Evolutionary conservation across 2,113 vertebrate genomes (phyloP), one percentile per base, ranked within the genome.

Genomic region (Aspiorhynchus laticeps): DNA sequence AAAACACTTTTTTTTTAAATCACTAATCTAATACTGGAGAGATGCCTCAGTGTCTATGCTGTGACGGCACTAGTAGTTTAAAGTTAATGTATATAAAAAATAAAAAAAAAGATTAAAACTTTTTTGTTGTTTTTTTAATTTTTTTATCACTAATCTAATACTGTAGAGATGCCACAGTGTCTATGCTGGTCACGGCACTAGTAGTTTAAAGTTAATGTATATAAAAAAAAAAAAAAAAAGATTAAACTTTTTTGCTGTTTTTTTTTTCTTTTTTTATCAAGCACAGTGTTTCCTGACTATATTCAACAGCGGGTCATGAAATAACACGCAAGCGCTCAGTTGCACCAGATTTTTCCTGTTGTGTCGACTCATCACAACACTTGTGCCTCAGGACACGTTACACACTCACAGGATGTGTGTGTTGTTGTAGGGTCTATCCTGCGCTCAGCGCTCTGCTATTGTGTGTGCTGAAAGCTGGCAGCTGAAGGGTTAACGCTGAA

Each of bases 401-500:
- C 38, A 43, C 56, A 75, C 77, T 85, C 88, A 87, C 85, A 89
- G 85, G 88, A 59, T 24, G 21, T 5, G 56, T 8, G 56, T 61
- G 56, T 61, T 61, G 56, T 61, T 61, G 56, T n/a, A 61, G 56
- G 56, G 21, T 14, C 48, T 48, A 48, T 48, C 46, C 48, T 87
- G 75, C 46, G 75, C 46, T 87, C 88, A 85, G 76, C 78, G 38
- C n/a, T 59, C 80, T 61, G 51, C 85, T 88, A 87, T 88, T 88
- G 87, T 88, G 71, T 21, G 33, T 78, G 46, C 26, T 88, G 86
- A 88, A 82, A 86, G 87, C 59, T 69, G 17, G 69, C 26, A 82
- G 87, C 81, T 84, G 71, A 69, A 87, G 86, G 88, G 87, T 83
- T 90, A 78, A 88, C 43, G 61, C 59, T 88, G 84, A 90, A 90